Conservation (phyloP, 2,797 vertebrate genomes). For the Falco concolor region DNA sequence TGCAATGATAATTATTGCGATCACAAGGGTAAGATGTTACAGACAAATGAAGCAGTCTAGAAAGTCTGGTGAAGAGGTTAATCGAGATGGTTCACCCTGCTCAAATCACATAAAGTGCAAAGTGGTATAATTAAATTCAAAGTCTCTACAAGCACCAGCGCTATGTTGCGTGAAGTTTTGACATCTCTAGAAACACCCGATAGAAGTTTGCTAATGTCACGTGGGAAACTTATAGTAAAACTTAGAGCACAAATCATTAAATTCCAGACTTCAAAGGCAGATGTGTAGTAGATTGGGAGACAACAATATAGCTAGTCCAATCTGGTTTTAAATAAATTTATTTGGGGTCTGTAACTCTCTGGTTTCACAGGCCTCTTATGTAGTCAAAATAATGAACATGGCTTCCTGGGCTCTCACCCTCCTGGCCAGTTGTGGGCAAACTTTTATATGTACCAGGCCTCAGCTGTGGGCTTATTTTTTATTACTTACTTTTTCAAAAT, state of each 20-base stretch:
- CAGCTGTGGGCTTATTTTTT: not conserved
- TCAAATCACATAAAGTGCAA: not conserved
- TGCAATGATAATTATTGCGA: not conserved
- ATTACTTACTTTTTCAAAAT: not conserved
- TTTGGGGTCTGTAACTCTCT: not conserved
- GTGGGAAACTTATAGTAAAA: not conserved
- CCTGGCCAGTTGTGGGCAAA: not conserved
- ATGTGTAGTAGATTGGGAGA: not conserved
- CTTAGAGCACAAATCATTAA: not conserved
- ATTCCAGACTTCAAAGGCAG: not conserved
- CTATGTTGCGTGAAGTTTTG: not conserved
- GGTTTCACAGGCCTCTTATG: not conserved
- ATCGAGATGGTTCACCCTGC: not conserved
- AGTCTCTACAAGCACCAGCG: not conserved
- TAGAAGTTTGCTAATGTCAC: not conserved
- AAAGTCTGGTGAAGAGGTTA: not conserved
- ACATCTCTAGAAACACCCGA: fast-evolving
- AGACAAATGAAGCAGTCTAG: not conserved
- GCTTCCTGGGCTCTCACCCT: not conserved
- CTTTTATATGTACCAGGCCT: not conserved
- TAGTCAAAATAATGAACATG: not conserved
- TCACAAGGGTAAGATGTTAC: not conserved
- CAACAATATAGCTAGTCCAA: not conserved
- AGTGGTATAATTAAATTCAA: not conserved
- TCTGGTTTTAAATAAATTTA: not conserved